A percentile compares a stretch with the other conserved stretches of the same genome.
Evolutionary conservation across 2,797 vertebrate genomes (phyloP).

Genomic region (Anableps anableps): DNA sequence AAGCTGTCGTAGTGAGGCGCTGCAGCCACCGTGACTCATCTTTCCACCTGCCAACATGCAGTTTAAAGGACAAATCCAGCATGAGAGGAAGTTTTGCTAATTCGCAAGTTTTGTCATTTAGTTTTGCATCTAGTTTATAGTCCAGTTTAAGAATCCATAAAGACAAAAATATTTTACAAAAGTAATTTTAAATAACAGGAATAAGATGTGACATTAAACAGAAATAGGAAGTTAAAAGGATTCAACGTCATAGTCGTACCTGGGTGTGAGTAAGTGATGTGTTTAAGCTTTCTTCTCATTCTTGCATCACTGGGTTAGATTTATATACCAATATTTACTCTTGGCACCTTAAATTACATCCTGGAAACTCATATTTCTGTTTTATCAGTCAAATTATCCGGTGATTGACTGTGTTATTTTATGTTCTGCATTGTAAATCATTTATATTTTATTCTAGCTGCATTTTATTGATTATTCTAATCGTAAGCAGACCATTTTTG

Average conservation of each 20-base stretch:
- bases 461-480: background rate
- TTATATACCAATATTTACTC: background rate
- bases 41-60: conserved; percentile 37
- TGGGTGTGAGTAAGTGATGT: background rate
- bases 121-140: background rate
- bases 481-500: background rate
- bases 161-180: background rate
- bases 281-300: background rate
- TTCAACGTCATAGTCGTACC: background rate
- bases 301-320: background rate
- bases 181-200: background rate
- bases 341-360: background rate
- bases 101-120: background rate
- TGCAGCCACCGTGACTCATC: conserved; percentile 14
- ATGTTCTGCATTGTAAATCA: background rate
- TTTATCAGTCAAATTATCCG: background rate
- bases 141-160: background rate
- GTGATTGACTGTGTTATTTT: background rate
- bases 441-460: background rate
- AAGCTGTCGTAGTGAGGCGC: background rate
- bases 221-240: too few species aligned
- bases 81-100: background rate
- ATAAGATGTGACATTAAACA: background rate
- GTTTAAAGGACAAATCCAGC: conserved; percentile 53
- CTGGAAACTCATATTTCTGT: background rate